A percentile compares a stretch with the other conserved stretches of the same genome.
phyloP scores from a whole-genome alignment of 2,888 invertebrate genomes.

The Megaustenia siamemsis region DNA sequence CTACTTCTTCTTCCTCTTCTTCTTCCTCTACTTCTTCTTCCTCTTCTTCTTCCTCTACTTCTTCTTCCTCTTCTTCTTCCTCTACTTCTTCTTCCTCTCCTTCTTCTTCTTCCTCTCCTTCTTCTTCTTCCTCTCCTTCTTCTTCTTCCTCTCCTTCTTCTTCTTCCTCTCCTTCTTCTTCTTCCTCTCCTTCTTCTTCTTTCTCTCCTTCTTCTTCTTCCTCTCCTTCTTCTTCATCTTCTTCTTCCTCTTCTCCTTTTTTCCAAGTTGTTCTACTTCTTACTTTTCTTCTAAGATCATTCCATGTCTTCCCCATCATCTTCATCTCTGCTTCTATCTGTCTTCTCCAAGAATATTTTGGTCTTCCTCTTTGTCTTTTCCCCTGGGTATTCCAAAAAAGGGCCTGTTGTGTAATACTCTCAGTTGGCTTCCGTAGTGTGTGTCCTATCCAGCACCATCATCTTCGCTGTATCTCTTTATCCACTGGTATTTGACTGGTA shows the following conservation, averaged over 20 bases:
- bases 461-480: too few species aligned
- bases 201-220: neutral
- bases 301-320: too few species aligned
- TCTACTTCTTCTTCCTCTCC: neutral
- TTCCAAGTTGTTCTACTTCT: too few species aligned
- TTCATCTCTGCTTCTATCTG: too few species aligned
- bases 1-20: slow-evolving; percentile 6
- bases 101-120: neutral
- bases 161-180: neutral
- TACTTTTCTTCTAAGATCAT: too few species aligned
- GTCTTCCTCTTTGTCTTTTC: too few species aligned
- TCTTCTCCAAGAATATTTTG: too few species aligned
- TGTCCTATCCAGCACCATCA: too few species aligned
- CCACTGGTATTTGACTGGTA: too few species aligned
- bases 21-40: slow-evolving; percentile 23
- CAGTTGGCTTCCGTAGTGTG: too few species aligned
- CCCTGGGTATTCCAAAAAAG: too few species aligned
- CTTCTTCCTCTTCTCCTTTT: neutral
- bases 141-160: neutral
- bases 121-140: neutral
- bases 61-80: neutral
- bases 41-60: slow-evolving; percentile 7
- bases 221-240: neutral
- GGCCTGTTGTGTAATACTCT: too few species aligned
- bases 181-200: neutral